These are phyloP conservation scores for Eristalis arbustorum DNA, from an alignment of 2,888 invertebrate species.

Conservation along the genomic window DNA sequence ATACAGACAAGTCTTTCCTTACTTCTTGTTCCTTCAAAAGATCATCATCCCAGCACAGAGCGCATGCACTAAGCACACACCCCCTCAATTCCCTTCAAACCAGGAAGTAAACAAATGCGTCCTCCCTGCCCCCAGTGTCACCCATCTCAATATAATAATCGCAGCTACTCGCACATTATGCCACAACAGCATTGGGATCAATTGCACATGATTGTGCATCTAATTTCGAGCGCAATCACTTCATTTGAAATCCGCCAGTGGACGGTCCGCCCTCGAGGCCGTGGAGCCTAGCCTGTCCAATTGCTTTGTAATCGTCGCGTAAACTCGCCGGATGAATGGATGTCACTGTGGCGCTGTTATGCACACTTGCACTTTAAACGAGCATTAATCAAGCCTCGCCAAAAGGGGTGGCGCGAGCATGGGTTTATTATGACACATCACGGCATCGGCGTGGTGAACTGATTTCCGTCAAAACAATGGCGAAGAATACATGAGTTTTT, in stretches of 20 bases:
- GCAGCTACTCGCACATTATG: not conserved
- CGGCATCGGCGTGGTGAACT: not conserved
- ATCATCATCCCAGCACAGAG: too few relatives aligned
- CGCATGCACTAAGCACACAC: not conserved
- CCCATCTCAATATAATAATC: not conserved
- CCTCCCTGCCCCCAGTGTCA: not conserved
- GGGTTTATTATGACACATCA: not conserved
- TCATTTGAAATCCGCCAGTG: conserved; percentile 37
- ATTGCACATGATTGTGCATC: conserved; percentile 23
- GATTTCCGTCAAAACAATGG: not conserved
- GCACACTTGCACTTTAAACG: not conserved
- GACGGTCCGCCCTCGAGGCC: not conserved
- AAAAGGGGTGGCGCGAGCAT: not conserved
- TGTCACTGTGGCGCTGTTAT: conserved; percentile 5
- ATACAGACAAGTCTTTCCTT: too few relatives aligned
- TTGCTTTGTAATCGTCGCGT: conserved; percentile 19
- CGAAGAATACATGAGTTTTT: not conserved
- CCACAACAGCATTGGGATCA: conserved; percentile 22
- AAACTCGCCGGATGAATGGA: conserved; percentile 26
- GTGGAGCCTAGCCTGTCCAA: not conserved
- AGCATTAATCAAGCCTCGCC: not conserved
- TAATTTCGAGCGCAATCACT: conserved; percentile 51
- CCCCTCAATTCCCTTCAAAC: not conserved
- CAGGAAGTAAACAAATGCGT: not conserved
- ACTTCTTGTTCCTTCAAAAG: too few relatives aligned